Conservation (phyloP, 2,888 invertebrate genomes). For the Apamea sordens region DNA sequence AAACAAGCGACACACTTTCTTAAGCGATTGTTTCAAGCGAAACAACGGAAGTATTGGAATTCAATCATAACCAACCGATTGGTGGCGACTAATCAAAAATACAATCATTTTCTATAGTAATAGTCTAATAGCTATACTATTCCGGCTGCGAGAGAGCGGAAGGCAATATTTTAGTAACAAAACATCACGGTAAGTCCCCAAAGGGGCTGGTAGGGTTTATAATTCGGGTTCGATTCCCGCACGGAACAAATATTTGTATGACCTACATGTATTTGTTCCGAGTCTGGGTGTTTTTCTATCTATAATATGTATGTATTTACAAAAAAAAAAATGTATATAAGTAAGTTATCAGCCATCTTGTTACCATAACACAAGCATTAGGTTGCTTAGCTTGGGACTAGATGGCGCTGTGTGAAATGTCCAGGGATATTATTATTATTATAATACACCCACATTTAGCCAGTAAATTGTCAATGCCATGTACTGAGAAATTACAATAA, state of each 20-base stretch:
- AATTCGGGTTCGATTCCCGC: no score
- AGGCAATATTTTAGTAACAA: constrained; percentile 66
- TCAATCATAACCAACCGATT: constrained; percentile 70
- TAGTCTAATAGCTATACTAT: constrained; percentile 54
- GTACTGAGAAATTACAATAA: no score
- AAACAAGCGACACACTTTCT: constrained; percentile 65
- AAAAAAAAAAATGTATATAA: no score
- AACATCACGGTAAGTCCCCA: not conserved
- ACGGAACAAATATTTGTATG: no score
- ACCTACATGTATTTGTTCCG: no score
- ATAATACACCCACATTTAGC: not conserved
- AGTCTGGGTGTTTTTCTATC: no score
- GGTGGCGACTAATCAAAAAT: constrained; percentile 59
- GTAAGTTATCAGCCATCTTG: no score
- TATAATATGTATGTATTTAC: no score
- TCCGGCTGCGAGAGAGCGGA: constrained; percentile 67
- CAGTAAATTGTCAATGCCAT: not conserved
- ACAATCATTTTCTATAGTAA: constrained; percentile 60
- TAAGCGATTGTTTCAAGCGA: constrained; percentile 61
- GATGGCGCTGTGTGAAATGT: no score
- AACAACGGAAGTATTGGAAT: constrained; percentile 60
- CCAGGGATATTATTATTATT: no score
- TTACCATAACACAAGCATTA: no score
- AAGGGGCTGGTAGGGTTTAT: not conserved
- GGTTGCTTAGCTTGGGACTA: no score